Evolutionary conservation across 1,140 invertebrate species (phyloP).

Genomic region (Drosophila kurseongensis): DNA sequence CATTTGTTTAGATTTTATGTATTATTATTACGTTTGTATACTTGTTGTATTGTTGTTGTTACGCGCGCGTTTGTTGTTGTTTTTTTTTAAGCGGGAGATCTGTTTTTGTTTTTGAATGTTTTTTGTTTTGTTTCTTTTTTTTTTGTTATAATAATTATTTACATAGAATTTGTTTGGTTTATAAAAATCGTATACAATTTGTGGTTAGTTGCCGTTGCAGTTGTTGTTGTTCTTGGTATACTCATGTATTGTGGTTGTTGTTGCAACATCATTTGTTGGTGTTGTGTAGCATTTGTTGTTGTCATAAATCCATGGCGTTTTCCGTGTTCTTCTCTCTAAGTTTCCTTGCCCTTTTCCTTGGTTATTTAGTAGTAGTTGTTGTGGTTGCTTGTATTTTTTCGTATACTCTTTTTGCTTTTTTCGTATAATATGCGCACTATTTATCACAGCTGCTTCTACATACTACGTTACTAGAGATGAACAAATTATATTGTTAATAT

Average conservation of each 20-base stretch:
- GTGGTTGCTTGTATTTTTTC: slow-evolving; percentile 33
- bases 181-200: slow-evolving; percentile 82
- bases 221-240: slow-evolving; percentile 52
- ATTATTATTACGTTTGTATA: slow-evolving; percentile 72
- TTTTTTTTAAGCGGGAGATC: slow-evolving; percentile 35
- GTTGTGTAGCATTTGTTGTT: slow-evolving; percentile 54
- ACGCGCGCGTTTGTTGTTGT: slow-evolving; percentile 48
- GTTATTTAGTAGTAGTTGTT: slow-evolving; percentile 21
- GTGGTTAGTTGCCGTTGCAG: slow-evolving; percentile 53
- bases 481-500: slow-evolving; percentile 37
- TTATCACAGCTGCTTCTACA: slow-evolving; percentile 84
- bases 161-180: slow-evolving; percentile 74
- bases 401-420: slow-evolving; percentile 61
- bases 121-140: slow-evolving; percentile 5
- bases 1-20: slow-evolving; percentile 80
- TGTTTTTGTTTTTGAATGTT: slow-evolving; percentile 25
- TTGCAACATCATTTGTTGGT: slow-evolving; percentile 38
- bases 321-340: slow-evolving; percentile 15
- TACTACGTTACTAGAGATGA: slow-evolving; percentile 69
- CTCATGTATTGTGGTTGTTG: slow-evolving; percentile 49
- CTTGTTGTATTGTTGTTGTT: slow-evolving; percentile 54
- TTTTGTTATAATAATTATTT: slow-evolving; percentile 60
- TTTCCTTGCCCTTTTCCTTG: slow-evolving; percentile 24
- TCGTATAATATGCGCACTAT: slow-evolving; percentile 84
- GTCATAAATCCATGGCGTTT: slow-evolving; percentile 77